A percentile compares a stretch with the other conserved stretches of the same genome.
Evolutionary conservation across 1,140 invertebrate genomes (phyloP).

Genomic region (Macrobrachium rosenbergii): DNA sequence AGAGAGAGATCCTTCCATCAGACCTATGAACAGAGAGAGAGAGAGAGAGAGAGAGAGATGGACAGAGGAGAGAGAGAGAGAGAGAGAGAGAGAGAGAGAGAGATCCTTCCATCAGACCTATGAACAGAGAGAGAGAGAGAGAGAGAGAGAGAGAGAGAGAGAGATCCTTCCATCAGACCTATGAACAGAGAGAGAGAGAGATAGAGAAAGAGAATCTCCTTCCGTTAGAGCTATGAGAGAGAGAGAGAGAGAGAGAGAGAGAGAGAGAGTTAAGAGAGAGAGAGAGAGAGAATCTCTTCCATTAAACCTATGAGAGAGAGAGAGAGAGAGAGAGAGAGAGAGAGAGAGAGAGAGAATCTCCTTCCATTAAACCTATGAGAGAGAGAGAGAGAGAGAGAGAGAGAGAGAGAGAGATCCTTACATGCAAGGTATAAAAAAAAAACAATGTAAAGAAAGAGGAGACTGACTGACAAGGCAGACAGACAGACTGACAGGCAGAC

Average conservation of each 20-base stretch:
- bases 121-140: constrained; percentile 1
- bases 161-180: too few species aligned
- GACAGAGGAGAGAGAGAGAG: constrained; percentile 35
- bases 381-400: constrained; percentile 6
- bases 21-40: background rate
- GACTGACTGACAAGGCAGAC: constrained; percentile 5
- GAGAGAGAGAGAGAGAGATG: too few species aligned
- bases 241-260: too few species aligned
- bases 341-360: constrained; percentile 32
- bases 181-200: too few species aligned
- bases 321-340: constrained; percentile 36
- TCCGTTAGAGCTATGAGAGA: too few species aligned
- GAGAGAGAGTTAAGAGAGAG: too few species aligned
- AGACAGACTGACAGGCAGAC: constrained; percentile 1
- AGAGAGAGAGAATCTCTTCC: too few species aligned
- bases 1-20: background rate
- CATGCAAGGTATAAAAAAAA: background rate
- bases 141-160: constrained; percentile 3
- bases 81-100: constrained; percentile 34
- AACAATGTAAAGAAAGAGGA: background rate
- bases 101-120: background rate
- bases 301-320: background rate
- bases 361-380: background rate
- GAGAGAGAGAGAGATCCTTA: constrained; percentile 3
- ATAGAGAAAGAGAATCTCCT: too few species aligned